Evolutionary conservation across 2,888 invertebrate species (phyloP).

Genomic region (Tetanocera ferruginea): DNA sequence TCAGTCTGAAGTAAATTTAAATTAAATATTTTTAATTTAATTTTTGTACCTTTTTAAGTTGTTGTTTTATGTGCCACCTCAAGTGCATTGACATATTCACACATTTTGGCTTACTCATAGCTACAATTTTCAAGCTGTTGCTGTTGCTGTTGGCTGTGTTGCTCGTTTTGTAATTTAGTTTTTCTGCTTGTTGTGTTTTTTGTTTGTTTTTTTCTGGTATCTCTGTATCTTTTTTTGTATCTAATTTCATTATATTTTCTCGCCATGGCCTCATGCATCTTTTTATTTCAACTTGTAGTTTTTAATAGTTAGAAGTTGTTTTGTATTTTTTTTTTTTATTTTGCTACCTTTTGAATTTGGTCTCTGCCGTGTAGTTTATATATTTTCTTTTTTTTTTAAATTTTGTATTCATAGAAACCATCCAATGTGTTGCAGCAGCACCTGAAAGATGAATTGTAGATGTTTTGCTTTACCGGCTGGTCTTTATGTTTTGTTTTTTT

Average conservation of each 20-base stretch:
- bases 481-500: not conserved
- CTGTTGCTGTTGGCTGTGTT: conserved; percentile 18
- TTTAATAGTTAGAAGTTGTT: not conserved
- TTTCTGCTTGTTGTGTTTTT: not conserved
- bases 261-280: not conserved
- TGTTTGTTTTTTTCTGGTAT: conserved; percentile 22
- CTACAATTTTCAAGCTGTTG: conserved; percentile 37
- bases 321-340: not conserved
- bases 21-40: not conserved
- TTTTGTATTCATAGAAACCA: not conserved
- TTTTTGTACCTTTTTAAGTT: not conserved
- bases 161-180: conserved; percentile 25
- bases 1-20: not conserved
- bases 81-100: conserved; percentile 25
- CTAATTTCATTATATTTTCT: not conserved
- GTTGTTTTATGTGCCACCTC: not conserved
- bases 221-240: not conserved
- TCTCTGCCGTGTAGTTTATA: not conserved
- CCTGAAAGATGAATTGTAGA: conserved; percentile 17
- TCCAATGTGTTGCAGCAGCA: not conserved
- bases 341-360: not conserved
- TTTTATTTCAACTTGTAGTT: not conserved
- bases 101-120: not conserved
- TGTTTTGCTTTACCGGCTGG: not conserved
- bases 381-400: not conserved